Evolutionary conservation across 2,113 vertebrate genomes (phyloP), one percentile per base, ranked within the genome.

Genomic region (Rousettus leschenaultii): DNA sequence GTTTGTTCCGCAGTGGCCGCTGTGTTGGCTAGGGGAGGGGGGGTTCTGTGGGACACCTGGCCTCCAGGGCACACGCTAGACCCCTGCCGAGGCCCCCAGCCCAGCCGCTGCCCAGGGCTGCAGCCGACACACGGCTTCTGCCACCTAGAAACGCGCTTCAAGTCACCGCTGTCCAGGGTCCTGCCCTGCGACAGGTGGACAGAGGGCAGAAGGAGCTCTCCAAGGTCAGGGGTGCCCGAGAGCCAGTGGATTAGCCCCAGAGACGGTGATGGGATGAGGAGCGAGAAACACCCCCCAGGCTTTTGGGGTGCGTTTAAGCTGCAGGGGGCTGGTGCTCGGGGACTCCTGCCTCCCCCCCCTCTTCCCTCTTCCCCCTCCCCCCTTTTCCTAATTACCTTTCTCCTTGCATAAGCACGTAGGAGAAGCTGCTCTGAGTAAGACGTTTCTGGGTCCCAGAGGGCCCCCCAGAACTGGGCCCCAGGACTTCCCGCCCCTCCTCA

Each of bases 251-350:
- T 2, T 3, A 30, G 26, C 22, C 6, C 19, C 80, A 11, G 5
- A 77, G 35, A 28, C 0, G 0, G 8, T 3, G 2, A 0, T 9
- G n/a, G 30, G 35, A 35, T 5, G 0, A 21, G 82, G 35, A 6
- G 2, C 2, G 7, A 10, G 38, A 21, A 55, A 30, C 33, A 8
- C 0, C 1, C 45, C 0, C 8, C 3, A 48, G 48, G 11, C 1
- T 16, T 5, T 15, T 0, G 14, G 12, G 4, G 73, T 22, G 48
- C 5, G 2, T 0, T 12, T 1, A 10, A 6, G 48, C 0, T 1
- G 5, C 38, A 16, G 3, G 0, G 5, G 8, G 21, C 61, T 11
- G 24, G 33, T 21, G 33, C 43, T 6, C 14, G 18, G 4, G 6
- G 1, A 21, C 19, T 38, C 18, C 35, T 40, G 13, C 48, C 22